Evolutionary conservation across 2,797 vertebrate species (phyloP).

Genomic region (Tapirus indicus): DNA sequence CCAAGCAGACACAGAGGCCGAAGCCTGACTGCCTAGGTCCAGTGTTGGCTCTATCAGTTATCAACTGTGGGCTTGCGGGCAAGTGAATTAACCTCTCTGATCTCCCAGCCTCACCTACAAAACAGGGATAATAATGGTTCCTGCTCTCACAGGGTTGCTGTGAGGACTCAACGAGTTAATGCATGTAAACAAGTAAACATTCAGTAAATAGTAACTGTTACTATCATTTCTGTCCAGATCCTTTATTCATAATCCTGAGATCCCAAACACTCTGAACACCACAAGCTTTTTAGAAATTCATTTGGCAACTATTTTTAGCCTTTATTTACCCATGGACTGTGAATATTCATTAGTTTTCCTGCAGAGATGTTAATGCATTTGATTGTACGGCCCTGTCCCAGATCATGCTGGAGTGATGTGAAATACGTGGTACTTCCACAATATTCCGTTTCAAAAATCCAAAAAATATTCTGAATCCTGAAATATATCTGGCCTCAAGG

Average conservation of each 20-base stretch:
- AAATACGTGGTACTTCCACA: not conserved
- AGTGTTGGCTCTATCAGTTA: not conserved
- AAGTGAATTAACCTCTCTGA: not conserved
- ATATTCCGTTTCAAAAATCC: not conserved
- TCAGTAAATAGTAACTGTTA: not conserved
- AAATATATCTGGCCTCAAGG: not conserved
- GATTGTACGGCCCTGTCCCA: not conserved
- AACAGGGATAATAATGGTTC: not conserved
- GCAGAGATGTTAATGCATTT: slow-evolving; percentile 37
- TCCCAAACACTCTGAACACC: not conserved
- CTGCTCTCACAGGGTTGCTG: not conserved
- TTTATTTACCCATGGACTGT: slow-evolving; percentile 6
- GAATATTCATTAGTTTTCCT: slow-evolving; percentile 39
- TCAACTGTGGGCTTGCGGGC: not conserved
- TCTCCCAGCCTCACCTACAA: not conserved
- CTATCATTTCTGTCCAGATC: not conserved
- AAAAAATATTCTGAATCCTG: not conserved
- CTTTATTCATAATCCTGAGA: not conserved
- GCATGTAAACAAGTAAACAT: not conserved
- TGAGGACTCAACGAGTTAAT: not conserved
- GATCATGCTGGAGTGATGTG: not conserved
- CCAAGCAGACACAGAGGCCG: not conserved
- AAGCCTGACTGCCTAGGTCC: not conserved
- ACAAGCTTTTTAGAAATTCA: not conserved
- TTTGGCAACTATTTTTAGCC: slow-evolving; percentile 4